Base-by-base conservation (phyloP, 2,888 invertebrate species). In the Drosophila yooni region DNA sequence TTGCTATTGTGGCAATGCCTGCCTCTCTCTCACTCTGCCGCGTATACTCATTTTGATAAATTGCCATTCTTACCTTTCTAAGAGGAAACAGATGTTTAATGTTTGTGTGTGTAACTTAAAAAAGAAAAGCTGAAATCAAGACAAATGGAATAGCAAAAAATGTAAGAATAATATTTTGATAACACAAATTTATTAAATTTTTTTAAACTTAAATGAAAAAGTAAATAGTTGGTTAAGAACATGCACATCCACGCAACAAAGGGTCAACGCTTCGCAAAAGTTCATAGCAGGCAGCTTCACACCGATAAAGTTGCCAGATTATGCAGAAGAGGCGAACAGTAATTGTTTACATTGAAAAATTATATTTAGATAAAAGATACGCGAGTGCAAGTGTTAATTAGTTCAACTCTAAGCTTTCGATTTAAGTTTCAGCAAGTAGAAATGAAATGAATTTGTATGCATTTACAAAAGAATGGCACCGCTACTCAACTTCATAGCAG, bases 1-100 rank as follows among this genome's bases (percentile, higher is more conserved):
- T 86, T 77, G 69, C 76, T 73, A 68, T 81, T 69, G 73, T 66
- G 63, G 63, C 46, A 46, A 46, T 25, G 46, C 46, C 21, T 46
- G 46, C 4, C 15, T 48, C 60, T 53, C 11, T 18, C 31, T 6
- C 50, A 36, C 36, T 25, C 18, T 15, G 27, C 1, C 57, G 31
- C 51, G 36, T 53, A 11, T n/a, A 8, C 85, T 74, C 80, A 61
- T 76, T 88, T 89, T 91, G 87, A 91, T 91, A 90, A 88, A 91
- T 91, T 90, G 83, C 85, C 83, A 78, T 79, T 70, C 79, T 88
- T 91, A 91, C 91, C 91, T 91, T 91, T 34, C 34, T 31, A n/a
- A 25, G 46, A 71, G 75, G 57, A 36, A 40, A 27, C 82, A 79
- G 68, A 75, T 83, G 75, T 74, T 73, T 79, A 66, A 70, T 70